Conservation (phyloP, 1,140 invertebrate genomes). For the Bombus confusus region DNA sequence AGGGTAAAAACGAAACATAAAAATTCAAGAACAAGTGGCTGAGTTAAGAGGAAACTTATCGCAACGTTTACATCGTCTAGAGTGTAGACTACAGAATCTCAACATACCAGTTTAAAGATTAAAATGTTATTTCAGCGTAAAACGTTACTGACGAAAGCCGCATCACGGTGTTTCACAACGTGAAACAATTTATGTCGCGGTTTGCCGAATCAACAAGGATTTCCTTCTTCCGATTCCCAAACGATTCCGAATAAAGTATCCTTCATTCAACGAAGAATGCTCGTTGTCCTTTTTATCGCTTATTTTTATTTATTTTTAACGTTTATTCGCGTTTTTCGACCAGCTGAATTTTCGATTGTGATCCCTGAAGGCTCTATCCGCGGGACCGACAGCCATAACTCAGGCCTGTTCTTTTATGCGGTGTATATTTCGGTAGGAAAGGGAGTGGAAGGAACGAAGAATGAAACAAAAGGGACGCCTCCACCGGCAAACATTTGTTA, state of each 20-base stretch:
- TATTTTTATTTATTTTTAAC: too few species aligned
- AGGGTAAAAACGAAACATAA: background rate
- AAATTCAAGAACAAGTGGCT: background rate
- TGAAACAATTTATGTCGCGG: background rate
- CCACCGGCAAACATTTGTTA: conserved; percentile 36
- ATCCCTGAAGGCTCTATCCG: conserved; percentile 34
- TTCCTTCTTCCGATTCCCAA: too few species aligned
- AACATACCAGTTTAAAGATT: background rate
- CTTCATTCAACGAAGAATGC: background rate
- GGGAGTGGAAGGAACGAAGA: background rate
- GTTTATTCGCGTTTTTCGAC: conserved; percentile 17
- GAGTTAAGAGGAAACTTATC: background rate
- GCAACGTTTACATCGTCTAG: background rate
- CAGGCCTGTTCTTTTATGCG: conserved; percentile 21
- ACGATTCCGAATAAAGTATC: background rate
- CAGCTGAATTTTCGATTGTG: conserved; percentile 25
- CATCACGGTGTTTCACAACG: background rate
- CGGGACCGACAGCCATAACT: conserved; percentile 24
- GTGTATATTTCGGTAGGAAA: conserved; percentile 15
- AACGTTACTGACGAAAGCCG: background rate
- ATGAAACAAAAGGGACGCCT: conserved; percentile 37
- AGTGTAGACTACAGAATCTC: background rate
- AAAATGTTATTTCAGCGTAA: background rate
- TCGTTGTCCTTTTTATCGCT: background rate
- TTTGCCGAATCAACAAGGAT: background rate